Percentiles rank a stretch among this genome's conserved stretches.
Evolutionary conservation across 1,140 invertebrate species (phyloP).

Genomic region (Papilio polytes): DNA sequence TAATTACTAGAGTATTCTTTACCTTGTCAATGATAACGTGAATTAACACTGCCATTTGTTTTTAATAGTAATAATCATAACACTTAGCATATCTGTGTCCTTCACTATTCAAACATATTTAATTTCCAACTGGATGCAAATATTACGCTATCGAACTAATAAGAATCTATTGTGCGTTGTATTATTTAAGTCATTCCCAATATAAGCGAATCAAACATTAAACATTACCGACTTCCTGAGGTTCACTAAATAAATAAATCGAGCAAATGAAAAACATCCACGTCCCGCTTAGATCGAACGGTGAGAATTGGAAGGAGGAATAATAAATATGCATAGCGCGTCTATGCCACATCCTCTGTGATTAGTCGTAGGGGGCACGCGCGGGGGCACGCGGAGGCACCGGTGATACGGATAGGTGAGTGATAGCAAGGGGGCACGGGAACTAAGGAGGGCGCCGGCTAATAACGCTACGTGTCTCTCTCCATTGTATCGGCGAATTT

Average conservation of each 20-base stretch:
- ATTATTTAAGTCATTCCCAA: constrained; percentile 69
- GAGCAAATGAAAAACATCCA: constrained; percentile 80
- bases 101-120: constrained; percentile 55
- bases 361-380: constrained; percentile 70
- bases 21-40: constrained; percentile 41
- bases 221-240: constrained; percentile 67
- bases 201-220: constrained; percentile 81
- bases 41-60: constrained; percentile 43
- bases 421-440: constrained; percentile 75
- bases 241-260: constrained; percentile 79
- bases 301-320: constrained; percentile 77
- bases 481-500: constrained; percentile 76
- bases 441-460: constrained; percentile 73
- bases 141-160: constrained; percentile 61
- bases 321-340: constrained; percentile 83
- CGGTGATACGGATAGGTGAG: constrained; percentile 78
- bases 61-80: constrained; percentile 20
- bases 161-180: constrained; percentile 51
- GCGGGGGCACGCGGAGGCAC: constrained; percentile 49
- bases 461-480: constrained; percentile 78
- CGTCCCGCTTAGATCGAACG: constrained; percentile 65
- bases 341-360: constrained; percentile 81
- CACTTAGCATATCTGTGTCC: constrained; percentile 32
- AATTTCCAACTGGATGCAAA: constrained; percentile 58
- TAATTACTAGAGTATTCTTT: constrained; percentile 57